These are phyloP conservation scores for Pseudanteris insignis DNA, from an alignment of 2,888 invertebrate species.

Conservation along the genomic window DNA sequence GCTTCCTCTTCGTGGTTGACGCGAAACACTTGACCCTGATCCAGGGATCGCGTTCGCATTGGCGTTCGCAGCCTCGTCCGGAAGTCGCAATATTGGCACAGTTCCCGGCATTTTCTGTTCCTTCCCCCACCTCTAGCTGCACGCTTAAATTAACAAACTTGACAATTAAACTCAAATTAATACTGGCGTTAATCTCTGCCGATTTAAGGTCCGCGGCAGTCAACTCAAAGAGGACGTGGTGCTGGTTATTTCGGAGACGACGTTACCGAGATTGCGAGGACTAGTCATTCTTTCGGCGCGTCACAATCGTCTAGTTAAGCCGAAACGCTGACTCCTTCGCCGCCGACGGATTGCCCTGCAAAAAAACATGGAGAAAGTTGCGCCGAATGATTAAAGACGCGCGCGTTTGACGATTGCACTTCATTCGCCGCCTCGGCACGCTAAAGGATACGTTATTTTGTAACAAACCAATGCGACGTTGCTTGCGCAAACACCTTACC, in stretches of 20 bases:
- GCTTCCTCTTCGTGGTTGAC: slow-evolving; percentile 50
- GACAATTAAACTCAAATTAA: background rate
- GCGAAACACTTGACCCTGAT: slow-evolving; percentile 7
- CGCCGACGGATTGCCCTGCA: slow-evolving; percentile 10
- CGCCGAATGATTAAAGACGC: too few relatives aligned
- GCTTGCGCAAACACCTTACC: too few relatives aligned
- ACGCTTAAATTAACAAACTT: background rate
- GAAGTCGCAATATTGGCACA: slow-evolving; percentile 30
- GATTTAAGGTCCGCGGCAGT: slow-evolving; percentile 4
- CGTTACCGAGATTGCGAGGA: slow-evolving; percentile 3
- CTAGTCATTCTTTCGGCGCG: slow-evolving; percentile 29
- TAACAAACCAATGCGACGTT: too few relatives aligned
- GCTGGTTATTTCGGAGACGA: slow-evolving; percentile 13
- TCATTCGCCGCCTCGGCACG: too few relatives aligned
- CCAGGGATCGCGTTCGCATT: background rate
- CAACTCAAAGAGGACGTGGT: slow-evolving; percentile 14
- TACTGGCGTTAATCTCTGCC: background rate
- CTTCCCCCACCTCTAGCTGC: too few relatives aligned
- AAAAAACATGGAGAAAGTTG: too few relatives aligned
- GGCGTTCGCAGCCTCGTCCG: slow-evolving; percentile 17
- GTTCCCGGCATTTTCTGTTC: slow-evolving; percentile 17
- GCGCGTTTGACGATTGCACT: too few relatives aligned
- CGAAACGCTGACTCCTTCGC: background rate
- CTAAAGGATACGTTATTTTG: too few relatives aligned
- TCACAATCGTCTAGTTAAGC: slow-evolving; percentile 18